A percentile compares a stretch with the other conserved stretches of the same genome.
phyloP scores from a whole-genome alignment of 2,113 vertebrate species.

The Rhipidura dahli region DNA sequence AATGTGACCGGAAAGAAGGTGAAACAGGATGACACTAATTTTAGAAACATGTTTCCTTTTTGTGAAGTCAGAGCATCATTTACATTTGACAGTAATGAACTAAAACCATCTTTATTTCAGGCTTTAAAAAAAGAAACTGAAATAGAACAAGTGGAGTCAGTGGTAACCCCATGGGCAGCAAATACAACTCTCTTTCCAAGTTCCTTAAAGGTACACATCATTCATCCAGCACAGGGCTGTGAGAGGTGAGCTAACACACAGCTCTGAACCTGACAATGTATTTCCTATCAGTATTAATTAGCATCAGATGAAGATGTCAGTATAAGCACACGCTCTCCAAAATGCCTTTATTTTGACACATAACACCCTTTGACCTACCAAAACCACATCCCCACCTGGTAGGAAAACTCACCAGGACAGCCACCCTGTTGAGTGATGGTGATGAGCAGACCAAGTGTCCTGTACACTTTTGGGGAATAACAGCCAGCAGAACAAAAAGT shows the following conservation, averaged over 20 bases:
- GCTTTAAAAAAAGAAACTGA: neutral
- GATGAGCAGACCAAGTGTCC: neutral
- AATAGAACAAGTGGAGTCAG: neutral
- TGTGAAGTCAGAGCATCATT: neutral
- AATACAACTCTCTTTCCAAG: neutral
- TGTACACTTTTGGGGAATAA: neutral
- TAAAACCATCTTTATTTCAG: neutral
- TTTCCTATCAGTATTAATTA: neutral
- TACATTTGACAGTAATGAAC: neutral
- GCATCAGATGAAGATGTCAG: neutral
- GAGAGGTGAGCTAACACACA: neutral
- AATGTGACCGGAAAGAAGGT: neutral
- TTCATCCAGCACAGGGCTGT: neutral
- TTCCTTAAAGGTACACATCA: neutral
- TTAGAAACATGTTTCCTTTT: neutral
- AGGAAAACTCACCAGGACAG: neutral
- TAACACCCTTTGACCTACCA: neutral
- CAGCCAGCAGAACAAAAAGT: neutral
- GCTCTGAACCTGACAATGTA: neutral
- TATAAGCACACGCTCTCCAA: rapidly evolving
- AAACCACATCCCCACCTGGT: neutral
- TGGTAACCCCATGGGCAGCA: neutral
- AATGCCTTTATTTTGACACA: neutral
- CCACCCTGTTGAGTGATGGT: neutral
- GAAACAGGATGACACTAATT: neutral